These are phyloP conservation scores for Diorhabda elongata DNA, from an alignment of 1,140 invertebrate species.

Conservation along the genomic window DNA sequence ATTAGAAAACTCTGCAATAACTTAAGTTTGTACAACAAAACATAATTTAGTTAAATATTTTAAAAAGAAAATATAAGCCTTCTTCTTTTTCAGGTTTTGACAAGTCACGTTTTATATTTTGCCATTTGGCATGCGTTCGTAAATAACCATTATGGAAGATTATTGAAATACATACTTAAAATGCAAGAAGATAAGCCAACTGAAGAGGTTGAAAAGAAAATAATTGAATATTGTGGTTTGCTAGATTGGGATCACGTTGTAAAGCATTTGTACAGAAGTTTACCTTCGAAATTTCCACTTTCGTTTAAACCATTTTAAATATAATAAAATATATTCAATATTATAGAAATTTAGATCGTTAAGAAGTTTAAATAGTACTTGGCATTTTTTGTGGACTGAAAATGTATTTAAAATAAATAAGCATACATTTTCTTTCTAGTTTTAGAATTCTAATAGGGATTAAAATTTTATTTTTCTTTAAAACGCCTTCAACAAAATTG, in stretches of 20 bases:
- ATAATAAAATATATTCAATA: background rate
- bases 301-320: slow-evolving; percentile 50
- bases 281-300: slow-evolving; percentile 63
- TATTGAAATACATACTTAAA: slow-evolving; percentile 71
- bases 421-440: too few species aligned
- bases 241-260: slow-evolving; percentile 69
- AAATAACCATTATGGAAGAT: slow-evolving; percentile 73
- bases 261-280: slow-evolving; percentile 50
- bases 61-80: background rate
- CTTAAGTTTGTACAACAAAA: background rate
- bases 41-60: background rate
- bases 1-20: background rate
- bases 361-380: too few species aligned
- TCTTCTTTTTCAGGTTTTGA: slow-evolving; percentile 29
- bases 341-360: too few species aligned
- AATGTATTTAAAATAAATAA: too few species aligned
- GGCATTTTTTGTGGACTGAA: too few species aligned
- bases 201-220: slow-evolving; percentile 69
- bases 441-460: too few species aligned
- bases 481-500: too few species aligned
- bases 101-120: slow-evolving; percentile 63
- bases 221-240: slow-evolving; percentile 60
- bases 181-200: slow-evolving; percentile 74
- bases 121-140: slow-evolving; percentile 76
- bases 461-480: too few species aligned